A percentile compares a stretch with the other conserved stretches of the same genome.
Conservation (phyloP, 1,140 invertebrate species). For the Lordiphosa stackelbergi region DNA sequence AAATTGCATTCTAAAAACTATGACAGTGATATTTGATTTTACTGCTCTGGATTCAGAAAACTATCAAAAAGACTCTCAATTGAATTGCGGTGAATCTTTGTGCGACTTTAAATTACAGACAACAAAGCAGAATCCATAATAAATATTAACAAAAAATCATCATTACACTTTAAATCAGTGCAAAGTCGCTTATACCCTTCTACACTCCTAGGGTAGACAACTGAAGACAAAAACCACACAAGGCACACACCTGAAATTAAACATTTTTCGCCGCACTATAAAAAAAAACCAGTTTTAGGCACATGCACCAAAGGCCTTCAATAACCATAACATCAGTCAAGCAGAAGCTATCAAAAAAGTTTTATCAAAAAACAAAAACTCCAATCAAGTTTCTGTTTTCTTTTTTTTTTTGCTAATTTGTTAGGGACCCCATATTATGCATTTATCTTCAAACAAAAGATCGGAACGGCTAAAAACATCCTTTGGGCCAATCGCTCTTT, state of each 20-base stretch:
- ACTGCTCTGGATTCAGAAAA: no score
- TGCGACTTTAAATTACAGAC: no score
- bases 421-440: constrained; percentile 28
- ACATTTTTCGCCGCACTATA: constrained; percentile 30
- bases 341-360: constrained; percentile 46
- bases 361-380: constrained; percentile 47
- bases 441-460: no score
- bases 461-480: constrained; percentile 10
- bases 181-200: no score
- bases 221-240: constrained; percentile 10
- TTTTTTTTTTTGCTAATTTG: constrained; percentile 45
- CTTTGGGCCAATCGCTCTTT: constrained; percentile 1
- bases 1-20: no score
- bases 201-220: no score
- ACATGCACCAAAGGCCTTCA: constrained; percentile 22
- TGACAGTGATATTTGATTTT: no score
- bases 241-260: constrained; percentile 15
- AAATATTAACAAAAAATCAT: no score
- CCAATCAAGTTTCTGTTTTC: constrained; percentile 33
- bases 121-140: no score
- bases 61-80: no score
- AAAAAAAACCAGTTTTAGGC: constrained; percentile 49
- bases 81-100: no score
- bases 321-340: constrained; percentile 19
- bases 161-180: no score